Evolutionary conservation across 1,140 invertebrate genomes (phyloP).

Genomic region (Sycophaga agraensis): DNA sequence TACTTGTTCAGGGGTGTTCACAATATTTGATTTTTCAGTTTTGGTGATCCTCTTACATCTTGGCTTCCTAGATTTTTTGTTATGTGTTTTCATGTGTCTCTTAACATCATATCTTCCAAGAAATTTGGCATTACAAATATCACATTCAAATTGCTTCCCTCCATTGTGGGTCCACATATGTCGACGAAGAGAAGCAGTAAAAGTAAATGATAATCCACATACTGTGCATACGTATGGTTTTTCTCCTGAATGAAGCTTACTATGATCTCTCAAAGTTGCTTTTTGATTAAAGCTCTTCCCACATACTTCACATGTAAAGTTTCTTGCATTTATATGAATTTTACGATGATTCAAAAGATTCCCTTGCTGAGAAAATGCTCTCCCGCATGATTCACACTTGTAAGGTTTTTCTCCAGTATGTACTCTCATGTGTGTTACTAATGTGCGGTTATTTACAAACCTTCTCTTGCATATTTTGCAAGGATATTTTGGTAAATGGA

Average conservation of each 20-base stretch:
- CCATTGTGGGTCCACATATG: slow-evolving; percentile 54
- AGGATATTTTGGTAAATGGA: slow-evolving; percentile 50
- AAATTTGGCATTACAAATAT: slow-evolving; percentile 50
- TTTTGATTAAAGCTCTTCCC: slow-evolving; percentile 57
- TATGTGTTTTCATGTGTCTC: slow-evolving; percentile 51
- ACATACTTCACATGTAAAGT: slow-evolving; percentile 57
- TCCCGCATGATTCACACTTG: slow-evolving; percentile 56
- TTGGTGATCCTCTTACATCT: background rate
- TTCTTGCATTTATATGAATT: slow-evolving; percentile 60
- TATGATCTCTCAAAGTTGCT: slow-evolving; percentile 52
- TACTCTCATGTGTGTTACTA: slow-evolving; percentile 60
- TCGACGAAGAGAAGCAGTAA: slow-evolving; percentile 49
- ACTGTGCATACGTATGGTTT: slow-evolving; percentile 58
- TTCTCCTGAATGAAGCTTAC: slow-evolving; percentile 57
- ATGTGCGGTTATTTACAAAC: slow-evolving; percentile 52
- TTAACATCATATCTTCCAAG: slow-evolving; percentile 52
- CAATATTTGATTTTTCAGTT: slow-evolving; percentile 19
- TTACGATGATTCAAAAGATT: slow-evolving; percentile 62
- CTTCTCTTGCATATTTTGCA: slow-evolving; percentile 62
- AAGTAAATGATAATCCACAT: slow-evolving; percentile 55
- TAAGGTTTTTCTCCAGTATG: slow-evolving; percentile 68
- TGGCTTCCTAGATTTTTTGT: slow-evolving; percentile 30
- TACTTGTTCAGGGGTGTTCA: slow-evolving; percentile 24
- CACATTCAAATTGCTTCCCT: slow-evolving; percentile 57
- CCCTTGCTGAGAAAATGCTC: slow-evolving; percentile 60